Evolutionary conservation across 2,888 invertebrate genomes (phyloP).

Genomic region (Drosophila picticornis): DNA sequence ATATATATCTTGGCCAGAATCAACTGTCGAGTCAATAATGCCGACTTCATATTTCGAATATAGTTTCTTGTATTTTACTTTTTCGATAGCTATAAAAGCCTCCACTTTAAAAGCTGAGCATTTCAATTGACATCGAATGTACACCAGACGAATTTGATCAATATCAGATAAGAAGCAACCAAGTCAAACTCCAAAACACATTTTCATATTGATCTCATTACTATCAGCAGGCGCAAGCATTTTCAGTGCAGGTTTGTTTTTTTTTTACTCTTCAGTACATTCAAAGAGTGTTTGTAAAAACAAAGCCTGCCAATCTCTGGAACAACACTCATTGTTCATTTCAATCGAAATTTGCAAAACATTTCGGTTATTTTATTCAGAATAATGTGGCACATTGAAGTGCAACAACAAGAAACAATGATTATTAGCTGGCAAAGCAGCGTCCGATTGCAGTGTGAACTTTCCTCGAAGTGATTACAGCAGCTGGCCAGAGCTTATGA

Average conservation of each 20-base stretch:
- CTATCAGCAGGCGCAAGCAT: background rate
- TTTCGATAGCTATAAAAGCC: background rate
- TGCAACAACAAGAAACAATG: constrained; percentile 6
- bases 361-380: background rate
- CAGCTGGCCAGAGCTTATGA: constrained; percentile 29
- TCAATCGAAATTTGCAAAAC: background rate
- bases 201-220: background rate
- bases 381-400: background rate
- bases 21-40: background rate
- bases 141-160: background rate
- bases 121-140: no score
- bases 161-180: background rate
- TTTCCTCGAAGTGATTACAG: constrained; percentile 56
- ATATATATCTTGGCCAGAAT: background rate
- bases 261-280: no score
- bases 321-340: background rate
- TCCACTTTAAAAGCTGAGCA: no score
- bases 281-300: background rate
- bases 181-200: background rate
- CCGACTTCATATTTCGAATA: background rate
- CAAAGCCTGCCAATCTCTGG: no score
- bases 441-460: constrained; percentile 14
- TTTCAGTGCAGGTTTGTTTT: no score
- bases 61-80: background rate
- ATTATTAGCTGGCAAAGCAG: constrained; percentile 18